Evolutionary conservation across 2,797 vertebrate species (phyloP), one percentile per base, ranked within the genome.

Genomic region (Anableps anableps): DNA sequence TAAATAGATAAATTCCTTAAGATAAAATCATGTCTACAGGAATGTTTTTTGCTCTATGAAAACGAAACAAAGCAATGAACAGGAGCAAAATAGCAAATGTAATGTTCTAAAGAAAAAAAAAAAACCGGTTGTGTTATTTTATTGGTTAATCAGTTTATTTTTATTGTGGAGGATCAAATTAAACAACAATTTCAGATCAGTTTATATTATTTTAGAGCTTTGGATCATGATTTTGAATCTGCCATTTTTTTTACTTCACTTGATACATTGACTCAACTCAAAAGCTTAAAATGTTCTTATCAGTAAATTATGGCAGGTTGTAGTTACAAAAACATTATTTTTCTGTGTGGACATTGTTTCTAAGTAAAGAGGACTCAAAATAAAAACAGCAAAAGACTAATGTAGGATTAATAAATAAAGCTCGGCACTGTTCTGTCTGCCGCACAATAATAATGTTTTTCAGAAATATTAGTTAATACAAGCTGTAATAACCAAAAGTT

Each of bases 401-500:
- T 34, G 14, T 62, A 62, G 60, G 16, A 21, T 36, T 36, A 36
- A 21, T 41, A 70, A 70, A 26, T 43, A 43, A 70, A 41, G 4
- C 11, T 70, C n/a, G 10, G 11, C 5, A 70, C 62, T 38, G 19
- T 9, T 66, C 19, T 41, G 26, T 70, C 4, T 43, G 4, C 3
- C 23, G 8, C 1, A 10, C 23, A n/a, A 26, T 43, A 13, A 43
- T 43, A 5, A 3, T 29, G 58, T 7, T 50, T 7, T 36, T 50
- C n/a, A 62, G 38, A 41, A 55, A 43, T 9, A 29, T 75, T 71
- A 34, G 58, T 64, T 77, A 38, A 68, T 55, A 8, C 1, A 70
- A n/a, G 29, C 76, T 68, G 19, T 75, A 82, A 83, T 82, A 78
- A 78, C 79, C 80, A 80, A 88, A 73, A 87, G 77, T 86, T 60